Evolutionary conservation across 2,888 invertebrate species (phyloP).

Genomic region (Lasioglossum leucozonium): DNA sequence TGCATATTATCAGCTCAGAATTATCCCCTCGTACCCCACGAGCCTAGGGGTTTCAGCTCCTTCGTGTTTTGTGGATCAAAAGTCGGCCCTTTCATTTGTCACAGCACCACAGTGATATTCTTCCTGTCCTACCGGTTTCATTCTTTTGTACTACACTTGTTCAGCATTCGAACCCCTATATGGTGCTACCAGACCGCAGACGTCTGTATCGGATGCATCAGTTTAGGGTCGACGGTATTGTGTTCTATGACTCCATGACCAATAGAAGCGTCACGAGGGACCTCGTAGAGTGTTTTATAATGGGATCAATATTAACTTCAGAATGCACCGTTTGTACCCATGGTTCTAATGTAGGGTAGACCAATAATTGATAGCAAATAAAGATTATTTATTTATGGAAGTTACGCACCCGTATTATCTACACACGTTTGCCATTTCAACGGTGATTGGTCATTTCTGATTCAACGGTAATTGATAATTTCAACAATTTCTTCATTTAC

Average conservation of each 20-base stretch:
- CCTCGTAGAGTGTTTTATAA: neutral
- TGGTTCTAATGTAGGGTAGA: too few species aligned
- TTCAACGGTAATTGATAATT: too few species aligned
- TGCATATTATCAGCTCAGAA: neutral
- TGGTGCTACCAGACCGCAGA: neutral
- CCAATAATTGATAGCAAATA: too few species aligned
- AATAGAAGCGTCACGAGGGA: neutral
- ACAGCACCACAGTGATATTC: neutral
- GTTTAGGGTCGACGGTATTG: neutral
- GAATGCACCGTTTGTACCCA: neutral
- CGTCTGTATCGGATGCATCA: neutral
- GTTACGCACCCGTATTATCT: too few species aligned
- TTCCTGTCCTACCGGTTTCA: neutral
- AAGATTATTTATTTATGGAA: too few species aligned
- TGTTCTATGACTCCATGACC: neutral
- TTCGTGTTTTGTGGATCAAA: neutral
- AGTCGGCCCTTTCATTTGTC: neutral
- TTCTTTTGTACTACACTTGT: neutral
- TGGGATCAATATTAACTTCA: neutral
- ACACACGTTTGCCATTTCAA: too few species aligned
- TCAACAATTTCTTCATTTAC: too few species aligned
- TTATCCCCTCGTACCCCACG: neutral
- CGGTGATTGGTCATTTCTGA: too few species aligned
- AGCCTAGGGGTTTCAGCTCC: too few species aligned
- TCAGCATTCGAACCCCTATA: neutral